phyloP scores from a whole-genome alignment of 1,140 invertebrate genomes.

The Heliconius melpomene region DNA sequence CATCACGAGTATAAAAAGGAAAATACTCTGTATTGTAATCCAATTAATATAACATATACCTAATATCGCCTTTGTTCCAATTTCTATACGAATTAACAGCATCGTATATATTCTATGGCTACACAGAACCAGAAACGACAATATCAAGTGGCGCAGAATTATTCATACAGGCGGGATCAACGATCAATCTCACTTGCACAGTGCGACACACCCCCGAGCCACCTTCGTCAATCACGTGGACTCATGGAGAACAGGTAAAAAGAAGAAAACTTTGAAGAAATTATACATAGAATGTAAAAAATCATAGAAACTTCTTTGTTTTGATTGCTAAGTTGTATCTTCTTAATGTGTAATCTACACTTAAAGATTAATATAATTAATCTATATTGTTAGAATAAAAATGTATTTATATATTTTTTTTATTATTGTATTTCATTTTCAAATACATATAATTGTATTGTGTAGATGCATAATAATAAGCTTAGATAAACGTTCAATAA shows the following conservation, averaged over 20 bases:
- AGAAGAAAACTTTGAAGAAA: background rate
- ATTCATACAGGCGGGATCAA: constrained; percentile 85
- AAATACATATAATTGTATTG: too few relatives aligned
- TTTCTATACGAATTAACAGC: background rate
- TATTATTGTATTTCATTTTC: too few relatives aligned
- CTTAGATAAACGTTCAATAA: too few relatives aligned
- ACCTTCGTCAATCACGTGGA: constrained; percentile 84
- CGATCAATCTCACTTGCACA: constrained; percentile 86
- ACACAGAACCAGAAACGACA: constrained; percentile 84
- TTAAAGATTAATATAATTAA: too few relatives aligned
- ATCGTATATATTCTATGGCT: background rate
- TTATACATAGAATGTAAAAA: background rate
- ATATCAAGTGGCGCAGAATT: constrained; percentile 85
- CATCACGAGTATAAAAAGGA: too few relatives aligned
- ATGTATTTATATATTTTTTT: too few relatives aligned
- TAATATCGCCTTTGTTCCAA: background rate
- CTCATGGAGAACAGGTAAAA: constrained; percentile 83
- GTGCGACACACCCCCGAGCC: constrained; percentile 85
- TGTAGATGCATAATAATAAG: too few relatives aligned
- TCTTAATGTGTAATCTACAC: too few relatives aligned
- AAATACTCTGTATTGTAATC: too few relatives aligned
- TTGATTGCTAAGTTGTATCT: too few relatives aligned
- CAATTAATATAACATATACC: background rate
- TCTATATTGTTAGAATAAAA: too few relatives aligned
- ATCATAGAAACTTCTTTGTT: too few relatives aligned